phyloP scores from a whole-genome alignment of 1,140 invertebrate genomes.

The Dendroctonus ponderosae region DNA sequence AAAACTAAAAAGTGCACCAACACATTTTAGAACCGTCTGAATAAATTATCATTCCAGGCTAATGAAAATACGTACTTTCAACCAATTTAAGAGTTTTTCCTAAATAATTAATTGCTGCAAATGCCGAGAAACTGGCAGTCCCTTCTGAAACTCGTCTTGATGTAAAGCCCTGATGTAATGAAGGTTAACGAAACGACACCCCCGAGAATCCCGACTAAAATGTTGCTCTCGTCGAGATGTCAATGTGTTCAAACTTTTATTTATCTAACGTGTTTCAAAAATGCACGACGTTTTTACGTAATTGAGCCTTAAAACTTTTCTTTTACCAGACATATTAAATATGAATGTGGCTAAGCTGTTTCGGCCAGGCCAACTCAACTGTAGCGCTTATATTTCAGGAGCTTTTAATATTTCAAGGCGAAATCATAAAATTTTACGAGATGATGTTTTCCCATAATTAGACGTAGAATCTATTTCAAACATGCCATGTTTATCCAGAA shows the following conservation, averaged over 20 bases:
- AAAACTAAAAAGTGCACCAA: too few relatives aligned
- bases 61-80: too few relatives aligned
- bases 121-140: too few relatives aligned
- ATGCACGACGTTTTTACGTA: conserved; percentile 23
- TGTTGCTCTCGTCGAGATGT: conserved; percentile 15
- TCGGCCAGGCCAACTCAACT: neutral
- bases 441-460: neutral
- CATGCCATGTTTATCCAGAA: too few relatives aligned
- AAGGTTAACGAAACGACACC: too few relatives aligned
- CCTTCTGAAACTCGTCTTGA: too few relatives aligned
- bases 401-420: conserved; percentile 7
- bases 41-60: too few relatives aligned
- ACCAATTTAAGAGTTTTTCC: too few relatives aligned
- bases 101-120: too few relatives aligned
- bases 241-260: conserved; percentile 18
- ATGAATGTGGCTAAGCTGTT: conserved; percentile 4
- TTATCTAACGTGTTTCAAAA: conserved; percentile 10
- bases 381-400: conserved; percentile 6
- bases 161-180: too few relatives aligned
- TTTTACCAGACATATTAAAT: conserved; percentile 18
- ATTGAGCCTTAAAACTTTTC: conserved; percentile 31
- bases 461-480: neutral
- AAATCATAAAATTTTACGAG: conserved; percentile 23
- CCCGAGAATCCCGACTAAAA: neutral
- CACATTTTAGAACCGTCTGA: too few relatives aligned